phyloP scores from a whole-genome alignment of 2,113 vertebrate species.

The Forbesichthys papilliferus region DNA sequence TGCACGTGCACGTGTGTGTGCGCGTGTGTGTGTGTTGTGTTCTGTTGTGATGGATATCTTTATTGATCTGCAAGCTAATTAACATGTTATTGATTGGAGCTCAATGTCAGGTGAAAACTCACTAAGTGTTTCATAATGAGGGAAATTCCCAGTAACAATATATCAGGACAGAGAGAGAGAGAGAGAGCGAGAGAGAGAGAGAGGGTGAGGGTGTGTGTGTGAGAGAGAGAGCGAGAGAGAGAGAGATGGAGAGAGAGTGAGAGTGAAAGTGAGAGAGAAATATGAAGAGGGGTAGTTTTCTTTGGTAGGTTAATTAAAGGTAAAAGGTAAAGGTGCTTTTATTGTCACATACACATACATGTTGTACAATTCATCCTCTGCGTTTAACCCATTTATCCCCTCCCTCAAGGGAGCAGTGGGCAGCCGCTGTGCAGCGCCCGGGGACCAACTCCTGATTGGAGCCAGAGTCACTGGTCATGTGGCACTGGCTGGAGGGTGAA shows the following conservation, averaged over 20 bases:
- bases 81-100: constrained; percentile 55
- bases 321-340: too few relatives aligned
- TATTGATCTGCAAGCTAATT: constrained; percentile 55
- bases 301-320: constrained; percentile 55
- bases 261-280: background rate
- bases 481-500: too few relatives aligned
- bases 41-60: constrained; percentile 23
- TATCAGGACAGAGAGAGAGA: constrained; percentile 11
- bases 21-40: background rate
- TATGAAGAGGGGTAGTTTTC: background rate
- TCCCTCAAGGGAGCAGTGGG: too few relatives aligned
- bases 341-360: too few relatives aligned
- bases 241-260: constrained; percentile 22
- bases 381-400: too few relatives aligned
- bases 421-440: too few relatives aligned
- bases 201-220: background rate
- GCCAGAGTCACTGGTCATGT: too few relatives aligned
- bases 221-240: background rate
- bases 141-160: constrained; percentile 39
- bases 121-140: constrained; percentile 32
- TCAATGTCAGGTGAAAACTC: constrained; percentile 34
- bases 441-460: too few relatives aligned
- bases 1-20: constrained; percentile 1
- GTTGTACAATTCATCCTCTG: too few relatives aligned
- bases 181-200: constrained; percentile 2